phyloP scores from a whole-genome alignment of 2,888 invertebrate species.

The Luperina nickerlii region DNA sequence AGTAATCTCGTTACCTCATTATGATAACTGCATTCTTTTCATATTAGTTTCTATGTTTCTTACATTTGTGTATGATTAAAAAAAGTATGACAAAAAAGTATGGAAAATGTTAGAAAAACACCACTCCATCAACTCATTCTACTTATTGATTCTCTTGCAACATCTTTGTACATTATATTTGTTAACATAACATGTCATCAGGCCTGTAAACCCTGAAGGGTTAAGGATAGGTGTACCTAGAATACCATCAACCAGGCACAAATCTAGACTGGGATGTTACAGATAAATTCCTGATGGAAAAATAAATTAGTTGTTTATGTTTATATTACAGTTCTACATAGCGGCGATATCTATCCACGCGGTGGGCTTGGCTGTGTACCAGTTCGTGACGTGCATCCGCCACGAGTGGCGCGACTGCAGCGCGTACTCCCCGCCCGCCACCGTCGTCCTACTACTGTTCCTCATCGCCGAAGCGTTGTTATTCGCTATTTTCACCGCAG shows the following conservation, averaged over 20 bases:
- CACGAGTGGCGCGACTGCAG: constrained; percentile 99
- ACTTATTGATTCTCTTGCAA: not conserved
- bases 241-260: not conserved
- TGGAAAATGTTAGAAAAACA: not conserved
- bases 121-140: not conserved
- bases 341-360: constrained; percentile 99
- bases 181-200: not conserved
- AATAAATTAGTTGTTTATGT: constrained; percentile 2
- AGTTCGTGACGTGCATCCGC: constrained; percentile 97
- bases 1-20: constrained; percentile 8
- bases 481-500: constrained; percentile 99
- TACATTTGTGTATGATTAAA: not conserved
- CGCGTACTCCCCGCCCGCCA: constrained; percentile 98
- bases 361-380: constrained; percentile 96
- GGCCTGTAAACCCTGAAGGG: too few species aligned
- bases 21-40: constrained; percentile 24
- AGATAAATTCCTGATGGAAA: not conserved
- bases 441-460: constrained; percentile 97
- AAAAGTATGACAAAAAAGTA: too few species aligned
- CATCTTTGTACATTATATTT: not conserved
- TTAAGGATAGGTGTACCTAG: not conserved
- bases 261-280: too few species aligned
- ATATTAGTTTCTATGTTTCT: not conserved
- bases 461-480: constrained; percentile 98
- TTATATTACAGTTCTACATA: constrained; percentile 96